phyloP scores from a whole-genome alignment of 1,140 invertebrate species.

The Battus philenor region DNA sequence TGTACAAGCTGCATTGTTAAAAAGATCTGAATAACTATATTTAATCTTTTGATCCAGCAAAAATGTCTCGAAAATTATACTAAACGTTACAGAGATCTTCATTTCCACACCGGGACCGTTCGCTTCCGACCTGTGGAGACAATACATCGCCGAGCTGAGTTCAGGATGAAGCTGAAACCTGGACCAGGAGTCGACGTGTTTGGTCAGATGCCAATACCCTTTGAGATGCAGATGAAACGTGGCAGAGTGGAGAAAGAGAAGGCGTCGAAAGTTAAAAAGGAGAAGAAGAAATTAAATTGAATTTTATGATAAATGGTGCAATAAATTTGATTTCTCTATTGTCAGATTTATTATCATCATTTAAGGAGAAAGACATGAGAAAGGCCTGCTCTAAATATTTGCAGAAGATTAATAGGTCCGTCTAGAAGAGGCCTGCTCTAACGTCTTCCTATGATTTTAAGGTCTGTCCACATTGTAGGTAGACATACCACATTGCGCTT shows the following conservation, averaged over 20 bases:
- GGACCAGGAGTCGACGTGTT: constrained; percentile 44
- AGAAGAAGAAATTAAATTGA: background rate
- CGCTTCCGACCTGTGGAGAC: constrained; percentile 34
- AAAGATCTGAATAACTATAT: too few species aligned
- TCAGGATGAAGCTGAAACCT: constrained; percentile 33
- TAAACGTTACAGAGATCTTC: constrained; percentile 39
- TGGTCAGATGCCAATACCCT: constrained; percentile 51
- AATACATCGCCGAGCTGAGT: constrained; percentile 26
- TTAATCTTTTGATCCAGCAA: too few species aligned
- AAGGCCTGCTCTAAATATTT: too few species aligned
- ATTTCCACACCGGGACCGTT: constrained; percentile 39
- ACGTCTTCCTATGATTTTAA: too few species aligned
- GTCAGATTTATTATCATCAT: too few species aligned
- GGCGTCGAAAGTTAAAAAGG: background rate
- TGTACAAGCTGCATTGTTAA: constrained; percentile 5
- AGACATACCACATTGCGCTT: too few species aligned
- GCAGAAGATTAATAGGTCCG: too few species aligned
- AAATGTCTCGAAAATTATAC: too few species aligned
- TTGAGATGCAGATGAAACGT: constrained; percentile 27
- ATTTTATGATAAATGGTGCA: background rate
- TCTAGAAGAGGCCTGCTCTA: too few species aligned
- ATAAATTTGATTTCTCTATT: too few species aligned
- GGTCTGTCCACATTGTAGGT: too few species aligned
- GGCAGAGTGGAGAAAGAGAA: background rate
- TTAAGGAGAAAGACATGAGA: too few species aligned